A percentile compares a stretch with the other conserved stretches of the same genome.
These are phyloP conservation scores for Oncorhynchus gorbuscha DNA, from an alignment of 2,113 vertebrate species.

Conservation along the genomic window DNA sequence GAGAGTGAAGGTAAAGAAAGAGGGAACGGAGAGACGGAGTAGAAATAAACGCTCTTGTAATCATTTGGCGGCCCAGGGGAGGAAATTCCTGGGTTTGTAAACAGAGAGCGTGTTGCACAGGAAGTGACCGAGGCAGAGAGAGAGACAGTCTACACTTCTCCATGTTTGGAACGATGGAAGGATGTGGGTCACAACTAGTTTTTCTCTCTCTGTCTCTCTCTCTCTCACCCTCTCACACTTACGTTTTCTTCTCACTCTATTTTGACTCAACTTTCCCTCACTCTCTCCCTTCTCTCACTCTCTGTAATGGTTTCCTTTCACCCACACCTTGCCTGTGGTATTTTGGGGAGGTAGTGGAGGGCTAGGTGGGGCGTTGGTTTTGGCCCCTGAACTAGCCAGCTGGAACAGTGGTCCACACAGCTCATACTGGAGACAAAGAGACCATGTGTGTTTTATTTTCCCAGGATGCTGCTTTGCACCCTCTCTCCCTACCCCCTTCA, in stretches of 20 bases:
- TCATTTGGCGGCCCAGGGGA: slow-evolving; percentile 59
- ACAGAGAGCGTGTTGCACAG: slow-evolving; percentile 48
- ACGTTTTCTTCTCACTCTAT: too few species aligned
- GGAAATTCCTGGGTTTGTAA: slow-evolving; percentile 68
- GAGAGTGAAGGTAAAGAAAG: slow-evolving; percentile 9
- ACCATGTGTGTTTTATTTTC: slow-evolving; percentile 50
- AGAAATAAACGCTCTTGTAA: slow-evolving; percentile 52
- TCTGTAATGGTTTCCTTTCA: background rate
- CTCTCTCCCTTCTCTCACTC: background rate
- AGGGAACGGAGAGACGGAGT: background rate
- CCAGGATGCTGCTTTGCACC: background rate
- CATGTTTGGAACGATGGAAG: slow-evolving; percentile 1
- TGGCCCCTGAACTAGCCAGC: slow-evolving; percentile 35
- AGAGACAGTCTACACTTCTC: background rate
- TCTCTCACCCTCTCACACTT: background rate
- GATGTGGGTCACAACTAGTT: background rate
- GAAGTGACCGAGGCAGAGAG: slow-evolving; percentile 47
- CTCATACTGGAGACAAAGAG: slow-evolving; percentile 40
- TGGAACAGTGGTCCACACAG: slow-evolving; percentile 39
- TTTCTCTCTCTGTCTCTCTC: background rate
- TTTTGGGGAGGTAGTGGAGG: background rate
- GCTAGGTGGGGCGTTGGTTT: slow-evolving; percentile 29
- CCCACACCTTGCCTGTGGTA: background rate
- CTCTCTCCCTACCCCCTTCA: background rate
- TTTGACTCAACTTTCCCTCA: too few species aligned